phyloP scores from a whole-genome alignment of 2,797 vertebrate genomes.

The Poeciliopsis gracilis region DNA sequence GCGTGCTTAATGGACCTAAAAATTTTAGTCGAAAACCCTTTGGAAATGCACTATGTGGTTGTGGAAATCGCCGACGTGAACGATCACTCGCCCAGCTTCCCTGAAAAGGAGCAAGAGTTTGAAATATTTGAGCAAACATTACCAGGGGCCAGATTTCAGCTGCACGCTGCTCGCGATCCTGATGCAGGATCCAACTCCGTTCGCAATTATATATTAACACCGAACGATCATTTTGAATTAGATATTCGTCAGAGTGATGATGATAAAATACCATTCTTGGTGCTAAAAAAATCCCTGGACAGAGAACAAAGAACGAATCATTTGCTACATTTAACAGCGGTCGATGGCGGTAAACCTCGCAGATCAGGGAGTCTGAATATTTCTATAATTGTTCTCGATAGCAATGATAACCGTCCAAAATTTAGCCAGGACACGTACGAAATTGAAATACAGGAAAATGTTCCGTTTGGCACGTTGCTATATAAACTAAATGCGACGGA shows the following conservation, averaged over 20 bases:
- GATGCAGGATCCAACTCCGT: constrained; percentile 81
- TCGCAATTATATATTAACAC: constrained; percentile 65
- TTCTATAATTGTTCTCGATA: constrained; percentile 63
- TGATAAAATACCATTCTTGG: constrained; percentile 67
- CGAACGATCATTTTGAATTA: constrained; percentile 71
- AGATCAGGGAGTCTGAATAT: constrained; percentile 57
- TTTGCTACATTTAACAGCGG: constrained; percentile 50
- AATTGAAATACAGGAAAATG: constrained; percentile 64
- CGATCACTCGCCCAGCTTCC: constrained; percentile 76
- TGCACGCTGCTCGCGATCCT: constrained; percentile 80
- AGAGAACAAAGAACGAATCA: constrained; percentile 54
- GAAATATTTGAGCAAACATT: constrained; percentile 63
- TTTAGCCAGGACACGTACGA: constrained; percentile 64
- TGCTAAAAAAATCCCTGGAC: constrained; percentile 70
- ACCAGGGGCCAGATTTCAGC: constrained; percentile 71
- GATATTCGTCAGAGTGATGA: constrained; percentile 59
- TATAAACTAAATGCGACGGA: constrained; percentile 68
- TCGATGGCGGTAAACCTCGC: constrained; percentile 72
- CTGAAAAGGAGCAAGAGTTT: constrained; percentile 47
- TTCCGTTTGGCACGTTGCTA: constrained; percentile 1
- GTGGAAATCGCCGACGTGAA: constrained; percentile 81
- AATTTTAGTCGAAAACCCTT: constrained; percentile 79
- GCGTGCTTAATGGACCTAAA: constrained; percentile 78
- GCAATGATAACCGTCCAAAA: constrained; percentile 59
- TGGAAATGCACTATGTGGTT: constrained; percentile 77